Base-by-base conservation (phyloP, 2,797 vertebrate species). In the Kryptolebias ocellatus region DNA sequence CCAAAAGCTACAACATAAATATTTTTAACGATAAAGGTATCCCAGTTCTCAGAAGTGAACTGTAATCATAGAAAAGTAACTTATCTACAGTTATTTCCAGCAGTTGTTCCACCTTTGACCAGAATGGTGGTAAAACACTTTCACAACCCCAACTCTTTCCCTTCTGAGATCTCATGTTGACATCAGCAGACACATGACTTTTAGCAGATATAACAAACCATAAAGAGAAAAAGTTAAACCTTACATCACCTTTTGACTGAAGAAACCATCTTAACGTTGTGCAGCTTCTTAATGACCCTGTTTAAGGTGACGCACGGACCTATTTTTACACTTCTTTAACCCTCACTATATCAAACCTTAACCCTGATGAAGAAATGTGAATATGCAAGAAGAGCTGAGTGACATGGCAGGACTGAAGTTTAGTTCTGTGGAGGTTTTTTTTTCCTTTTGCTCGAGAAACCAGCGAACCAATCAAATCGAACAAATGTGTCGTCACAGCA, bases 51-150 rank as follows among this genome's bases (percentile, higher is more conserved):
- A 46, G 34, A 59, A 10, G 14, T 34, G 6, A 17, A 31, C 6
- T 53, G 51, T 24, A 11, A 60, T 60, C 8, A 29, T 62, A 9
- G 60, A 20, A 56, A 29, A 60, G 46, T 12, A 20, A 60, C 15
- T 37, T 16, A 61, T 55, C 67, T 28, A 14, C n/a, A 49, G 42
- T 51, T 24, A 24, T 58, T 54, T 74, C 37, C 61, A 61, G 64
- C 27, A 55, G 53, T 50, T 64, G 37, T 56, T 53, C 17, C 44
- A 27, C 47, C 44, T 57, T 60, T 57, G 71, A 69, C 39, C n/a
- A 56, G 42, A 52, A 7, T 37, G 9, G 45, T 14, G 58, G 74
- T 54, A 28, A 58, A 72, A 56, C 12, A 8, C 16, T 24, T n/a
- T n/a, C 54, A 28, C 16, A 18, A 17, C 24, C 7, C 4, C 61